A percentile compares a stretch with the other conserved stretches of the same genome.
Conservation (phyloP, 2,113 vertebrate species). For the Chlorodrepanis virens region DNA sequence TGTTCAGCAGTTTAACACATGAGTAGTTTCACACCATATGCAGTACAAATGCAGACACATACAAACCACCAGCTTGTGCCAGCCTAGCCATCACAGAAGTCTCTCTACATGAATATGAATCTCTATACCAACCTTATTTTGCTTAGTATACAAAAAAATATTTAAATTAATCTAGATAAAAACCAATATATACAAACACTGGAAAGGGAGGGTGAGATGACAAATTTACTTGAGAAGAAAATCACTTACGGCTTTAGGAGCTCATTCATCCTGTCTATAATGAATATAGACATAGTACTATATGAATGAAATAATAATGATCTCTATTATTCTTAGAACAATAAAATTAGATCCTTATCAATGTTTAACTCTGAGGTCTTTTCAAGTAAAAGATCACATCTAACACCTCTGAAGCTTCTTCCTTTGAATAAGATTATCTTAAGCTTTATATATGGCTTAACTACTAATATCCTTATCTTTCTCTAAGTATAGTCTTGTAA, state of each 20-base stretch:
- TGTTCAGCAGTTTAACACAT: conserved; percentile 54
- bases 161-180: background rate
- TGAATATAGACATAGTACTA: background rate
- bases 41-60: background rate
- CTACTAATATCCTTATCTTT: background rate
- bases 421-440: background rate
- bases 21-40: conserved; percentile 33
- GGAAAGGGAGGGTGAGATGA: background rate
- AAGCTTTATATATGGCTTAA: background rate
- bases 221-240: background rate
- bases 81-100: background rate
- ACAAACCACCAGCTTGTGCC: background rate
- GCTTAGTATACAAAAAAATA: background rate
- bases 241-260: background rate
- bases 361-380: background rate
- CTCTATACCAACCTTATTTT: background rate
- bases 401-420: background rate
- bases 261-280: background rate
- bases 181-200: background rate
- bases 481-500: background rate
- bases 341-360: background rate
- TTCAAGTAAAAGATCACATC: background rate
- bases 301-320: background rate
- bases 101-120: background rate
- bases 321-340: background rate